These are phyloP conservation scores for Indicator maculatus DNA, from an alignment of 2,113 vertebrate species.

Conservation along the genomic window DNA sequence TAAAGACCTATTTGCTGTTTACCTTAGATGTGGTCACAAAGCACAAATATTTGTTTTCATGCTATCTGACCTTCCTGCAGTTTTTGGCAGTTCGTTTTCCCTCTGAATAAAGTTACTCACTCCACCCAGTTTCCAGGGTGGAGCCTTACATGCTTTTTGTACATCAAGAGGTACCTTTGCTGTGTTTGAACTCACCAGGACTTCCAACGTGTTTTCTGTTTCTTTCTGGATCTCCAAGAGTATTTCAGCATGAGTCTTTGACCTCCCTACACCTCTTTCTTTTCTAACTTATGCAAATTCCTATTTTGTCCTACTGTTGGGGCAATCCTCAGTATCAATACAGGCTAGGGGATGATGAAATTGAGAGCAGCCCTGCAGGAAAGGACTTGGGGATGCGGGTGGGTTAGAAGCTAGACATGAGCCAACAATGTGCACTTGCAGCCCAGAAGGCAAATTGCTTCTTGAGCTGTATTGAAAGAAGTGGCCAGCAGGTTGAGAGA, in stretches of 20 bases:
- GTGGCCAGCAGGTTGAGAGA: no score
- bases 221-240: not conserved
- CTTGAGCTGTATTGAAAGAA: no score
- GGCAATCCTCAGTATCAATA: no score
- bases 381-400: no score
- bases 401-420: no score
- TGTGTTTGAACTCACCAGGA: not conserved
- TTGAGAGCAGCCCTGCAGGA: no score
- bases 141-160: not conserved
- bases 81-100: no score
- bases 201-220: not conserved
- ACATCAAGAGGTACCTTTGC: not conserved
- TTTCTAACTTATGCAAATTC: not conserved
- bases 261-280: not conserved
- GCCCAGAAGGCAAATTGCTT: no score
- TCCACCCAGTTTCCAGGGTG: not conserved
- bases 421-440: no score
- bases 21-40: not conserved
- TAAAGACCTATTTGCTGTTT: not conserved
- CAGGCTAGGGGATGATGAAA: no score
- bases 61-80: not conserved
- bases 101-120: not conserved
- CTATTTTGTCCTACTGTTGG: not conserved
- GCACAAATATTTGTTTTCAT: not conserved
- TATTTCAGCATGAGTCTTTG: not conserved